phyloP scores from a whole-genome alignment of 2,888 invertebrate genomes.

The Scrobipalpa atriplicella region DNA sequence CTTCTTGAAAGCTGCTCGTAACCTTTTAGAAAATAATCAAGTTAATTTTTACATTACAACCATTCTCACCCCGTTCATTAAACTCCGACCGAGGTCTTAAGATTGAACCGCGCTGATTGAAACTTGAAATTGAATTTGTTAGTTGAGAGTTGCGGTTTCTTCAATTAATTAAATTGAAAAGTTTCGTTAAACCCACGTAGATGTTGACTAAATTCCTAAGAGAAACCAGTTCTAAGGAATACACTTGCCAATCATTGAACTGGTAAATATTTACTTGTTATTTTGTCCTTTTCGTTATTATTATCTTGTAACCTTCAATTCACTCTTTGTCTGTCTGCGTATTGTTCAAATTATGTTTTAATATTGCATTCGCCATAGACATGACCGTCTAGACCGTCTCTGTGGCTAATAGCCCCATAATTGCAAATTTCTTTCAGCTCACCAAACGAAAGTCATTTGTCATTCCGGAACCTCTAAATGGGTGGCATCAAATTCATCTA shows the following conservation, averaged over 20 bases:
- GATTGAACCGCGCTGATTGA: slow-evolving; percentile 34
- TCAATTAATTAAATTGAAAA: slow-evolving; percentile 48
- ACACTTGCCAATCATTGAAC: slow-evolving; percentile 22
- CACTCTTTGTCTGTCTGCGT: neutral
- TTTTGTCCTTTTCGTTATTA: neutral
- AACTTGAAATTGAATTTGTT: slow-evolving; percentile 47
- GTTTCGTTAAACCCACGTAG: slow-evolving; percentile 37
- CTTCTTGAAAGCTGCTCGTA: neutral
- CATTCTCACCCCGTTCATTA: slow-evolving; percentile 27
- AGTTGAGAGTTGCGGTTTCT: slow-evolving; percentile 51
- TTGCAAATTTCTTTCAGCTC: slow-evolving; percentile 5
- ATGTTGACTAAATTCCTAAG: slow-evolving; percentile 24
- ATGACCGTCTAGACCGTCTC: slow-evolving; percentile 2
- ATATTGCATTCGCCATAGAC: neutral
- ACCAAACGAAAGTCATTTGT: slow-evolving; percentile 4
- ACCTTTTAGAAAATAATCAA: slow-evolving; percentile 12
- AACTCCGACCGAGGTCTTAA: slow-evolving; percentile 31
- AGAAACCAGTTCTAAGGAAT: slow-evolving; percentile 16
- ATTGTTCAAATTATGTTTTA: neutral
- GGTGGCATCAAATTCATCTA: slow-evolving; percentile 18
- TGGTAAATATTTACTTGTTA: slow-evolving; percentile 9
- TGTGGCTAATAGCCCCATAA: slow-evolving; percentile 1
- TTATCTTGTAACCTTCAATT: neutral
- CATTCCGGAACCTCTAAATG: slow-evolving; percentile 15
- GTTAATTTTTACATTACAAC: slow-evolving; percentile 23